Conservation (phyloP, 2,888 invertebrate genomes). For the Aporophyla lueneburgensis region DNA sequence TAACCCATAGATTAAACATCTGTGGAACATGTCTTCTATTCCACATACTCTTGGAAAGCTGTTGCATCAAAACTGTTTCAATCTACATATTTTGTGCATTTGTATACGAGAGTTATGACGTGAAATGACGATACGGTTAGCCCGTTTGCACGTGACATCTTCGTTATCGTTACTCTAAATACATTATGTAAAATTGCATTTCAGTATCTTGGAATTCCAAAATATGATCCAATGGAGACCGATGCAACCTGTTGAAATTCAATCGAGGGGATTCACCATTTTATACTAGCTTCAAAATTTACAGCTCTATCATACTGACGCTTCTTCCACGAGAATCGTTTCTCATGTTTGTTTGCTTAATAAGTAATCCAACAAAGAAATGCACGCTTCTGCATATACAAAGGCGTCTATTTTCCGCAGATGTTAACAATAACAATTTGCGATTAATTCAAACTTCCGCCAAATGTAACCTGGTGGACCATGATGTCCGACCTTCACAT, state of each 20-base stretch:
- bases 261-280: conserved; percentile 7
- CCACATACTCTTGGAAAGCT: conserved; percentile 13
- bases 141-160: conserved; percentile 26
- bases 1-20: conserved; percentile 33
- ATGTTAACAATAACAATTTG: conserved; percentile 57
- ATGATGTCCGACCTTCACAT: conserved; percentile 70
- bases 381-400: conserved; percentile 23
- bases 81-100: conserved; percentile 29
- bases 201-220: conserved; percentile 16
- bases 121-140: conserved; percentile 15
- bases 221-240: conserved; percentile 23
- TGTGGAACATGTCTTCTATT: conserved; percentile 38
- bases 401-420: conserved; percentile 46
- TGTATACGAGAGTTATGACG: background rate
- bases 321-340: conserved; percentile 26
- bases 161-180: conserved; percentile 37
- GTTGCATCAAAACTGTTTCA: conserved; percentile 24
- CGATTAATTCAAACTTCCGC: conserved; percentile 72
- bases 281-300: conserved; percentile 10
- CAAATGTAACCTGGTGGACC: conserved; percentile 69
- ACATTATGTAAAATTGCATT: conserved; percentile 33
- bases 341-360: conserved; percentile 42
- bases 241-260: conserved; percentile 35
- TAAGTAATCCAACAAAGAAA: conserved; percentile 47
- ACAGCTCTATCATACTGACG: conserved; percentile 11